Evolutionary conservation across 2,888 invertebrate genomes (phyloP).

Genomic region (Drepanosiphum platanoidis): DNA sequence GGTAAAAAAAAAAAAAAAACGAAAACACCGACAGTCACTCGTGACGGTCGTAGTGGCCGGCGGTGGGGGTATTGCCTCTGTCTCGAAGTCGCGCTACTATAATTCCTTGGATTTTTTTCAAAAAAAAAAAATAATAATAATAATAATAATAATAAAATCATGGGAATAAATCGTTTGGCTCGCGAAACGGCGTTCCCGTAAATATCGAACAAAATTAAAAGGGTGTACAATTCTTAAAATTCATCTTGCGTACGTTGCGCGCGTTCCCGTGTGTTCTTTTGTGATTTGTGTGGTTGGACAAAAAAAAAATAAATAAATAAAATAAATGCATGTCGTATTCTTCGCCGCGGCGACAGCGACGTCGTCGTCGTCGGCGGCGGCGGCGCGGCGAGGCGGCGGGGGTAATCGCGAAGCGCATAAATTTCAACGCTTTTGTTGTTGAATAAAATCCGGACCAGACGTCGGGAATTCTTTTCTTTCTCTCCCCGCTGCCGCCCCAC

Average conservation of each 20-base stretch:
- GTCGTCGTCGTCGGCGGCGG: too few species aligned
- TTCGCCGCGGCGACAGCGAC: constrained; percentile 4
- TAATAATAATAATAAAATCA: constrained; percentile 9
- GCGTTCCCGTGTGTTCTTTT: constrained; percentile 46
- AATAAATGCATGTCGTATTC: constrained; percentile 48
- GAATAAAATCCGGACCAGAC: constrained; percentile 61
- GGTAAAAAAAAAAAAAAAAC: constrained; percentile 41
- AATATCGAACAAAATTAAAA: constrained; percentile 44
- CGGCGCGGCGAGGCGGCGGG: neutral
- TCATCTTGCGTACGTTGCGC: constrained; percentile 47
- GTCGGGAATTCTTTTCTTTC: constrained; percentile 41
- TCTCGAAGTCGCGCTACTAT: constrained; percentile 15
- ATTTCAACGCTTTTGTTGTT: constrained; percentile 60
- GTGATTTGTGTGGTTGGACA: constrained; percentile 48
- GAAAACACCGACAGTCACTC: constrained; percentile 1
- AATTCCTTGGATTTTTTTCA: constrained; percentile 22
- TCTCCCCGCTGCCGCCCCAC: constrained; percentile 21
- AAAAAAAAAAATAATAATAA: neutral
- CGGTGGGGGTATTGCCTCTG: neutral
- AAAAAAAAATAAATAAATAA: too few species aligned
- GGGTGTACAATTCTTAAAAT: constrained; percentile 59
- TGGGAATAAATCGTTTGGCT: constrained; percentile 51
- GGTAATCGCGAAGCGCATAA: constrained; percentile 61
- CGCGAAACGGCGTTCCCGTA: constrained; percentile 19
- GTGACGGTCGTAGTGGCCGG: neutral